phyloP scores from a whole-genome alignment of 2,797 vertebrate genomes.

The Rhabdophis nuchalis region DNA sequence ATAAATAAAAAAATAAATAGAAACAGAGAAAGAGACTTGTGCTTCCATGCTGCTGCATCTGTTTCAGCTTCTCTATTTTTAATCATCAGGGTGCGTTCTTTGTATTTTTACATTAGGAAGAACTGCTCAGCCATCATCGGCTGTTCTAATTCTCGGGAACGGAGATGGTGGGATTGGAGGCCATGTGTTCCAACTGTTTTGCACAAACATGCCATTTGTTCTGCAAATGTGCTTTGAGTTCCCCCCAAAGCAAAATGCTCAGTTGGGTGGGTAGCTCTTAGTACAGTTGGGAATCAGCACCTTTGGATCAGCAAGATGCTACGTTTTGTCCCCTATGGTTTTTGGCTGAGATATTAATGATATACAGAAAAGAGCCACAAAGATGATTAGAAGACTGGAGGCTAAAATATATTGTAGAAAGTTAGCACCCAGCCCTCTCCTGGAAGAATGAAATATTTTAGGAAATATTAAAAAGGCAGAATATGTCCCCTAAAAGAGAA shows the following conservation, averaged over 20 bases:
- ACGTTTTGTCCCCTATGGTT: background rate
- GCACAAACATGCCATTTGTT: background rate
- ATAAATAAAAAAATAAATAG: background rate
- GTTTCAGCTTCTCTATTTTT: background rate
- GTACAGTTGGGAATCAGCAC: background rate
- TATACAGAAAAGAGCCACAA: too few species aligned
- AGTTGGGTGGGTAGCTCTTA: background rate
- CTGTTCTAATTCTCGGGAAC: background rate
- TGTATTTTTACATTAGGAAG: background rate
- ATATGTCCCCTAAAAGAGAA: too few species aligned
- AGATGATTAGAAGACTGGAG: too few species aligned
- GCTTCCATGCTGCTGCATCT: background rate
- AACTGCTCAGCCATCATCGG: background rate
- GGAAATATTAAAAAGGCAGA: too few species aligned
- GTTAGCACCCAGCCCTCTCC: too few species aligned
- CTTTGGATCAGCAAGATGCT: background rate
- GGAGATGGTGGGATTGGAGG: background rate
- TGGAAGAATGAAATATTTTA: too few species aligned
- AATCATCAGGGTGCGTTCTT: background rate
- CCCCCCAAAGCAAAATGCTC: background rate
- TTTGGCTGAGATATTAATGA: conserved; percentile 2
- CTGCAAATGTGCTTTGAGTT: background rate
- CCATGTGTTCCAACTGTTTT: background rate
- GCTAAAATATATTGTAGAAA: too few species aligned
- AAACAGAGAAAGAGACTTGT: background rate